Conservation (phyloP, 2,113 vertebrate species). For the Pseudonaja textilis region DNA sequence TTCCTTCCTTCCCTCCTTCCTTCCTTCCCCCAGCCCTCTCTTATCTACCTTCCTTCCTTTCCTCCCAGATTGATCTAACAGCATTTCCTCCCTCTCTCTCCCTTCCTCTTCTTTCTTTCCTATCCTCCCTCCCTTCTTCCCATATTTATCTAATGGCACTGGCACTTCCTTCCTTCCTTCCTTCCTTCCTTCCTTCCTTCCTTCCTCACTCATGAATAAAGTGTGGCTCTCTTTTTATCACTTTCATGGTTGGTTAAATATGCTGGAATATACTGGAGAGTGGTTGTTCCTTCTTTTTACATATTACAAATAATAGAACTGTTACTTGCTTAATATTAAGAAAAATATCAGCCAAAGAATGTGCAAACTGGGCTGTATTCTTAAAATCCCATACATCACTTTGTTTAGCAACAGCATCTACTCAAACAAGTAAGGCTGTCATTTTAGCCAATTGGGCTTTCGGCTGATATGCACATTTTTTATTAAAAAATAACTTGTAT, state of each 20-base stretch:
- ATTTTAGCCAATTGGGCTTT: neutral
- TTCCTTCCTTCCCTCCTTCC: slow-evolving; percentile 23
- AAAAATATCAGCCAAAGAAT: neutral
- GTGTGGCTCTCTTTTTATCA: slow-evolving; percentile 12
- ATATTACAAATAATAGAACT: slow-evolving; percentile 19
- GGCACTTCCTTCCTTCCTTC: neutral
- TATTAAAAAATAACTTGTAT: neutral
- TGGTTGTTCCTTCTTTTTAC: slow-evolving; percentile 4
- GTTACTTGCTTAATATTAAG: neutral
- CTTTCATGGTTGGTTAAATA: slow-evolving; percentile 19
- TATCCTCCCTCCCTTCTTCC: slow-evolving; percentile 32
- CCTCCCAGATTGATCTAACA: no score
- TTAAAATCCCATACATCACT: neutral
- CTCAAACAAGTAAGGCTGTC: neutral
- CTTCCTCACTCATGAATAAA: slow-evolving; percentile 24
- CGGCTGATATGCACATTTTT: neutral
- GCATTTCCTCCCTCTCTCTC: slow-evolving; percentile 6
- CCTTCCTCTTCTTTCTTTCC: no score
- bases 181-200: slow-evolving; percentile 12
- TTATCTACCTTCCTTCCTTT: slow-evolving; percentile 10
- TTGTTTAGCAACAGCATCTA: neutral
- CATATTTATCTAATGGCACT: no score
- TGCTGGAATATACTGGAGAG: neutral
- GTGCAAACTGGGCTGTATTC: neutral
- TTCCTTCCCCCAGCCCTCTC: no score